Conservation (phyloP, 1,140 invertebrate genomes). For the Scaptomyza pallida region DNA sequence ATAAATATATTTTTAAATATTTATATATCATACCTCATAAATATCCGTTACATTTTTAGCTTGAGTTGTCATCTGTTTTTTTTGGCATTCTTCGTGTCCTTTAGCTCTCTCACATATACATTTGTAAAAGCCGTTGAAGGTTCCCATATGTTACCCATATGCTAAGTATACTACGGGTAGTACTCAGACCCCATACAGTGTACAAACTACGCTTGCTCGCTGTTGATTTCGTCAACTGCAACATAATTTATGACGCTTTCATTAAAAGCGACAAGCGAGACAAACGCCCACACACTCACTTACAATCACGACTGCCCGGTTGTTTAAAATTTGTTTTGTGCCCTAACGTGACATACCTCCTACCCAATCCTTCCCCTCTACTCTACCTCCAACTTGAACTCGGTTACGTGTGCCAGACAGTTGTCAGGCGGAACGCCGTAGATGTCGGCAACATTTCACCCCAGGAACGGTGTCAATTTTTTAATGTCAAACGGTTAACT, state of each 20-base stretch:
- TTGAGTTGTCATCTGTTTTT: constrained; percentile 21
- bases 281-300: constrained; percentile 77
- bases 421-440: constrained; percentile 56
- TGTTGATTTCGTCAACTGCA: constrained; percentile 82
- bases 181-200: constrained; percentile 21
- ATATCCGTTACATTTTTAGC: constrained; percentile 16
- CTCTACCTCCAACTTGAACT: constrained; percentile 51
- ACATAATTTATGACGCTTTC: constrained; percentile 84
- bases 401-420: constrained; percentile 76
- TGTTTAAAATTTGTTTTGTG: constrained; percentile 60
- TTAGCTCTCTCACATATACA: constrained; percentile 9
- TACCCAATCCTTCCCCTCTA: background rate
- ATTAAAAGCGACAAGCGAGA: constrained; percentile 81
- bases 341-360: background rate
- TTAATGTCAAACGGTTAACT: constrained; percentile 82
- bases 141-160: constrained; percentile 57
- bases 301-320: constrained; percentile 32
- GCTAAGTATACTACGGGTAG: constrained; percentile 53
- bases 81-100: background rate
- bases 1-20: too few relatives aligned
- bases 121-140: constrained; percentile 3
- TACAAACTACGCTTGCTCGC: constrained; percentile 31
- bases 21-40: constrained; percentile 2
- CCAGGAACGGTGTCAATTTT: constrained; percentile 82
- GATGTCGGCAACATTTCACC: constrained; percentile 76